Conservation (phyloP, 2,113 vertebrate species). For the Echinops telfairi region DNA sequence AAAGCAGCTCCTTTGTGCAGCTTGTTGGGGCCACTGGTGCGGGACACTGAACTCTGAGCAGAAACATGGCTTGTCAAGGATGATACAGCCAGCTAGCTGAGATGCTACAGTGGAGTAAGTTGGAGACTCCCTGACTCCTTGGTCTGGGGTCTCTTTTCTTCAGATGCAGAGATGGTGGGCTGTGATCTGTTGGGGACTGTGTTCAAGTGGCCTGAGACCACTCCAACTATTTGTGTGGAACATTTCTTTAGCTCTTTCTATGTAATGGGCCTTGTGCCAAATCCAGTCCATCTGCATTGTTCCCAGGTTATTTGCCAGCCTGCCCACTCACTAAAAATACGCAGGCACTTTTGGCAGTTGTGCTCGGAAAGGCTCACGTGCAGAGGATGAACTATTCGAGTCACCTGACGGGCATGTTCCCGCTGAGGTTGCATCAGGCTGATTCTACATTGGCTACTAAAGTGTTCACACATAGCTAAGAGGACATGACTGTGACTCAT, state of each 20-base stretch:
- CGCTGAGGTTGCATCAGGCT: neutral
- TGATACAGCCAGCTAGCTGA: neutral
- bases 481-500: neutral
- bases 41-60: neutral
- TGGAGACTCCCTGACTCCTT: neutral
- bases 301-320: neutral
- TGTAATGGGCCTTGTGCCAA: neutral
- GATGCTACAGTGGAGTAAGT: no score
- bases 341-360: neutral
- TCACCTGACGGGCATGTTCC: neutral
- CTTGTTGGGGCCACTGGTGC: neutral
- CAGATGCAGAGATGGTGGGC: neutral
- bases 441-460: neutral
- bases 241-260: neutral
- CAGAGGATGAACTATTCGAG: neutral
- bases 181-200: neutral
- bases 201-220: neutral
- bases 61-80: neutral
- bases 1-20: neutral
- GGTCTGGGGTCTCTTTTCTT: neutral
- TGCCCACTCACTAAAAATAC: neutral
- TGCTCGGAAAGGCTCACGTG: neutral
- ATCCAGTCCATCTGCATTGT: neutral
- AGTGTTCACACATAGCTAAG: neutral
- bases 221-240: neutral